Conservation (phyloP, 2,113 vertebrate species). For the Brachyhypopomus occidentalis region DNA sequence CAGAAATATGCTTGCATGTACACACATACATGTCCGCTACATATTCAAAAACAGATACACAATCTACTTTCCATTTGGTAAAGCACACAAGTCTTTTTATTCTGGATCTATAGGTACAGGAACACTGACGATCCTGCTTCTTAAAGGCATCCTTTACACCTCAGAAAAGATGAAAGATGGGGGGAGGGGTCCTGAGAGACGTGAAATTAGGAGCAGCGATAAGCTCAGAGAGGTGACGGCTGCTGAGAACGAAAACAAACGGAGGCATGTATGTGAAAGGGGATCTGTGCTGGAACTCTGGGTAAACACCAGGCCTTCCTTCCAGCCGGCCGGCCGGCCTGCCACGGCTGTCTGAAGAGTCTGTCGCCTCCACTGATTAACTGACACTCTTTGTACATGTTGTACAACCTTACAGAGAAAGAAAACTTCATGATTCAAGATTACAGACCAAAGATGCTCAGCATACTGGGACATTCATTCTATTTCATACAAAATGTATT, state of each 20-base stretch:
- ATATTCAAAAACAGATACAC: background rate
- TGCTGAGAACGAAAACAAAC: conserved; percentile 56
- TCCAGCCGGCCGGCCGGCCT: conserved; percentile 51
- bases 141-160: conserved; percentile 11
- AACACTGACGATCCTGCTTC: conserved; percentile 9
- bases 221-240: conserved; percentile 36
- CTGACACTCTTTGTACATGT: background rate
- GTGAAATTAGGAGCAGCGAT: conserved; percentile 21
- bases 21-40: background rate
- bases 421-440: background rate
- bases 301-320: conserved; percentile 50
- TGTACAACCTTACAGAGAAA: background rate
- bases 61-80: too few species aligned
- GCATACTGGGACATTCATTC: background rate
- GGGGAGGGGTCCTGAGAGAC: background rate
- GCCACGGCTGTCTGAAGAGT: conserved; percentile 53
- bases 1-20: background rate
- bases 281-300: conserved; percentile 48
- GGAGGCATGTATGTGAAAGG: conserved; percentile 48
- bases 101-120: background rate
- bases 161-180: conserved; percentile 22
- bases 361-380: conserved; percentile 34
- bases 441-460: too few species aligned
- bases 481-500: background rate
- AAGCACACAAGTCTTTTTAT: too few species aligned